A percentile compares a stretch with the other conserved stretches of the same genome.
Conservation (phyloP, 64 coral and sea anemone species). For the Stylophora pistillata region DNA sequence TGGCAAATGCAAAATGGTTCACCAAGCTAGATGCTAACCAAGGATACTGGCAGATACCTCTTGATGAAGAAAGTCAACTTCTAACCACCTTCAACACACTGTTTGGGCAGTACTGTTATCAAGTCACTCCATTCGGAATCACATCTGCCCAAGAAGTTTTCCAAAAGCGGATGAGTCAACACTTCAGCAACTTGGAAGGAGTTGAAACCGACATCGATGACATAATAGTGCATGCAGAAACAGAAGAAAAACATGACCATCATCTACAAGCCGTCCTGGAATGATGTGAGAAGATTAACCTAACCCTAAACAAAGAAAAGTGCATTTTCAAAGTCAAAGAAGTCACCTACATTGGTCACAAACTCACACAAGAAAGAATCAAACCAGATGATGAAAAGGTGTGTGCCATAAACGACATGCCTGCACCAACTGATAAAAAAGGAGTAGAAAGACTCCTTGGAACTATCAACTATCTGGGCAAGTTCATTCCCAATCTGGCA, state of each 20-base stretch:
- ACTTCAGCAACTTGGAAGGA: background rate
- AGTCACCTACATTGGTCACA: slow-evolving; percentile 41
- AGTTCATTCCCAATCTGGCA: slow-evolving; percentile 23
- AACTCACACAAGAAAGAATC: slow-evolving; percentile 12
- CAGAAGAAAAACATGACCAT: slow-evolving; percentile 27
- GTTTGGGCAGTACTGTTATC: slow-evolving; percentile 15
- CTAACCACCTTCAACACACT: no score
- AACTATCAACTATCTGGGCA: slow-evolving; percentile 22
- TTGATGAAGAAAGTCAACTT: background rate
- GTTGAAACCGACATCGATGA: slow-evolving; percentile 38
- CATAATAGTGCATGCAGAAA: slow-evolving; percentile 3
- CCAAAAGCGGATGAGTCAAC: background rate
- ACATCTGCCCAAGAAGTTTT: slow-evolving; percentile 9
- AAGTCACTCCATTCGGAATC: background rate
- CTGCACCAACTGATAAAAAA: slow-evolving; percentile 35
- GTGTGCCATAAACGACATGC: background rate
- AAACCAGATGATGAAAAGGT: slow-evolving; percentile 31
- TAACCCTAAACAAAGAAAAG: slow-evolving; percentile 42
- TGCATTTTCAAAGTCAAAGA: slow-evolving; percentile 33
- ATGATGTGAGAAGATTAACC: slow-evolving; percentile 41
- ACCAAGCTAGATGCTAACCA: slow-evolving; percentile 9
- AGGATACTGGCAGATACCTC: background rate
- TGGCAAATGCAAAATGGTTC: background rate
- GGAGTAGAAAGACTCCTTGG: slow-evolving; percentile 20
- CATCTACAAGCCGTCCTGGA: slow-evolving; percentile 21